These are phyloP conservation scores for Lindbergichthys nudifrons DNA, from an alignment of 2,797 vertebrate species.

Conservation along the genomic window DNA sequence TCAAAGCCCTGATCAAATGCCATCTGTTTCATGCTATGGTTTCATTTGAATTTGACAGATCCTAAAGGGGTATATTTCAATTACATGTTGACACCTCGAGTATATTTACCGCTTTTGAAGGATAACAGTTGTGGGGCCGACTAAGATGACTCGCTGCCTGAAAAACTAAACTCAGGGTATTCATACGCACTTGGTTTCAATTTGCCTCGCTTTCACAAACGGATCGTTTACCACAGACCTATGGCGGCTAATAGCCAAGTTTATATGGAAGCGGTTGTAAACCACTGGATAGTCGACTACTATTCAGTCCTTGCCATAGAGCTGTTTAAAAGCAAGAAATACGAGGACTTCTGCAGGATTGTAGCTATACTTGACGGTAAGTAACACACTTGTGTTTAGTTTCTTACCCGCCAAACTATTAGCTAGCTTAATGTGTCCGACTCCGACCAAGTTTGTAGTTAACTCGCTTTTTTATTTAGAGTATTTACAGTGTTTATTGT, in stretches of 20 bases:
- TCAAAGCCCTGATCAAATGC: neutral
- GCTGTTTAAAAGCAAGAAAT: constrained; percentile 63
- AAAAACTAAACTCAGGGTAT: neutral
- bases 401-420: neutral
- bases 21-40: neutral
- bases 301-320: constrained; percentile 66
- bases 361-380: constrained; percentile 73
- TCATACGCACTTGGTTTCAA: too few relatives aligned
- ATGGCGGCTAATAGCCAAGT: constrained; percentile 59
- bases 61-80: too few relatives aligned
- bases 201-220: neutral
- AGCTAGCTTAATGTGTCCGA: neutral
- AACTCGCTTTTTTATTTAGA: neutral
- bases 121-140: accelerated
- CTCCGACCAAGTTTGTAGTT: neutral
- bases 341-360: constrained; percentile 63
- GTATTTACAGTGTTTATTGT: neutral
- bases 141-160: neutral
- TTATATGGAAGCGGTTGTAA: constrained; percentile 61
- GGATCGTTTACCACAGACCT: neutral
- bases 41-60: too few relatives aligned
- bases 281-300: constrained; percentile 80
- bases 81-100: too few relatives aligned
- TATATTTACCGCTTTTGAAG: neutral
- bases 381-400: constrained; percentile 12